These are phyloP conservation scores for Gerris buenoi DNA, from an alignment of 1,140 invertebrate species.

Conservation along the genomic window DNA sequence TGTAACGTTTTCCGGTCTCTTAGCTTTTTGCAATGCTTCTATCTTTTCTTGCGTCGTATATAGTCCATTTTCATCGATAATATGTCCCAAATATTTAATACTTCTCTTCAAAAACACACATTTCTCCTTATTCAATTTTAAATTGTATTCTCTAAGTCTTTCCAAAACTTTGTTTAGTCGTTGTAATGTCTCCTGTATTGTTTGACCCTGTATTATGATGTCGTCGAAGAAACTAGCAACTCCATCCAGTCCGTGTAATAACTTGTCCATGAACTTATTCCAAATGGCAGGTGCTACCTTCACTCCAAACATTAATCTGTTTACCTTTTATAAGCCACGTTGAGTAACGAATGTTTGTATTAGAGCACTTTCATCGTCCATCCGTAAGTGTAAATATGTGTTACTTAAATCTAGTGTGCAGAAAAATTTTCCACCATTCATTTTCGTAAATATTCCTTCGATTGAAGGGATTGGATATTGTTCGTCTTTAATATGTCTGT, in stretches of 20 bases:
- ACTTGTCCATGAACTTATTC: slow-evolving; percentile 32
- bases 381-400: slow-evolving; percentile 21
- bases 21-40: slow-evolving; percentile 19
- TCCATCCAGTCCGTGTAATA: slow-evolving; percentile 24
- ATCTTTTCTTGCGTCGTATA: slow-evolving; percentile 16
- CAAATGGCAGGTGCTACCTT: slow-evolving; percentile 34
- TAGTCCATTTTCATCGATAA: background rate
- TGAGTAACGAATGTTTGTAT: slow-evolving; percentile 27
- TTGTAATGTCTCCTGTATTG: background rate
- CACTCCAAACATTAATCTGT: slow-evolving; percentile 33
- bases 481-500: too few species aligned
- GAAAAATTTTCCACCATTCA: background rate
- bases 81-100: background rate
- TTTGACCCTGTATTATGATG: background rate
- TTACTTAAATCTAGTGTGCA: slow-evolving; percentile 5
- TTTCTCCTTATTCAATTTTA: background rate
- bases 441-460: background rate
- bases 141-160: background rate
- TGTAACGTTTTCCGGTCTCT: too few species aligned
- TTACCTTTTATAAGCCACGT: slow-evolving; percentile 27
- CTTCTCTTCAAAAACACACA: background rate
- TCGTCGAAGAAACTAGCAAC: slow-evolving; percentile 18
- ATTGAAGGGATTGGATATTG: slow-evolving; percentile 18
- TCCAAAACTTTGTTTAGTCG: background rate
- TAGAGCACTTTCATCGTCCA: slow-evolving; percentile 20